Evolutionary conservation across 2,888 invertebrate genomes (phyloP).

Genomic region (Tanytarsus gracilentus): DNA sequence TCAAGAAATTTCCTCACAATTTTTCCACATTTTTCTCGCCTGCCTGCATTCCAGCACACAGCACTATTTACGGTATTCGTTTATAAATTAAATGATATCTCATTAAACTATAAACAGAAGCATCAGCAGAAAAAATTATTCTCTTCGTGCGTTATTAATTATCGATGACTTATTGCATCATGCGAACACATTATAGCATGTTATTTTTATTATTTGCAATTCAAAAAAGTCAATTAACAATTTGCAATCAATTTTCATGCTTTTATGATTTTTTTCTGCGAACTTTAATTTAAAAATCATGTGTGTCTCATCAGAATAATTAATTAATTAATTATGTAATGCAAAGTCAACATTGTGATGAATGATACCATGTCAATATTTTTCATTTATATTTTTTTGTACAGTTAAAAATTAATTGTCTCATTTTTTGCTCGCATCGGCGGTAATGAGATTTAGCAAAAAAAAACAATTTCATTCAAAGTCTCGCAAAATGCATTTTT

Average conservation of each 20-base stretch:
- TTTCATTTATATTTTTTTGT: not conserved
- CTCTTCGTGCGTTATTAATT: conserved; percentile 5
- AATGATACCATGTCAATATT: conserved; percentile 22
- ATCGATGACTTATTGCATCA: conserved; percentile 10
- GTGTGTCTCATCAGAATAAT: conserved; percentile 14
- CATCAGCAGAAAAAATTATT: not conserved
- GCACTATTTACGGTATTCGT: too few species aligned
- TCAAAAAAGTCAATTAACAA: conserved; percentile 13
- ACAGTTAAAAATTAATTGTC: not conserved
- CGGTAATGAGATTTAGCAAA: not conserved
- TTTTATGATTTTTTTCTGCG: not conserved
- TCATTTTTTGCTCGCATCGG: not conserved
- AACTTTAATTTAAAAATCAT: conserved; percentile 9
- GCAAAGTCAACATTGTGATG: conserved; percentile 15
- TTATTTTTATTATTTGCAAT: not conserved
- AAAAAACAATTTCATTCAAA: not conserved
- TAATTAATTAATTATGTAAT: conserved; percentile 25
- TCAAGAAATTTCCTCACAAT: too few species aligned
- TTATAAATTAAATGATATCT: too few species aligned
- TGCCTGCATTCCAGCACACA: too few species aligned
- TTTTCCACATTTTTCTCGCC: too few species aligned
- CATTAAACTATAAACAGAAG: not conserved
- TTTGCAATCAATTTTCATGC: not conserved
- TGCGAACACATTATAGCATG: not conserved
- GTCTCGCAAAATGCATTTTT: not conserved